Conservation (phyloP, 2,113 vertebrate genomes). For the Hemibagrus wyckioides region DNA sequence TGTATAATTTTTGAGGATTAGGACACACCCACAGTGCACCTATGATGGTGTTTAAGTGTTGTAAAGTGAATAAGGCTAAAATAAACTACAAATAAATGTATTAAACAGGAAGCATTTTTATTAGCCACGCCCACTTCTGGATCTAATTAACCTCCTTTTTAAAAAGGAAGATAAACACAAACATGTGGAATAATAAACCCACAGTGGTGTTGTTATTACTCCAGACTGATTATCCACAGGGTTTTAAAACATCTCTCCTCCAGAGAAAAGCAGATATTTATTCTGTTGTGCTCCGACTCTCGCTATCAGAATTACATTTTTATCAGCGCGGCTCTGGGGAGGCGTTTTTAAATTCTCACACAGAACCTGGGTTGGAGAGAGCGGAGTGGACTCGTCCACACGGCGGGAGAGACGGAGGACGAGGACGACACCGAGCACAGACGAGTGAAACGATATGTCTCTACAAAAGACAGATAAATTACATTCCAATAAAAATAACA, state of each 20-base stretch:
- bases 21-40: not conserved
- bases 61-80: not conserved
- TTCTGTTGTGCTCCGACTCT: constrained; percentile 46
- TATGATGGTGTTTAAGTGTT: not conserved
- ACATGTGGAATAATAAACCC: constrained; percentile 54
- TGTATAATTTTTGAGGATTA: not conserved
- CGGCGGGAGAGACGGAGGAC: constrained; percentile 18
- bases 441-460: constrained; percentile 39
- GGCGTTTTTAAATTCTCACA: constrained; percentile 60
- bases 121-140: constrained; percentile 52
- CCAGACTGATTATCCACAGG: constrained; percentile 61
- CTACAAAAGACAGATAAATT: constrained; percentile 56
- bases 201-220: constrained; percentile 57
- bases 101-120: constrained; percentile 54
- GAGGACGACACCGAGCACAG: not conserved
- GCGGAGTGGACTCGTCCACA: constrained; percentile 53
- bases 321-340: constrained; percentile 58
- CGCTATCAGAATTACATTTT: constrained; percentile 62
- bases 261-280: constrained; percentile 53
- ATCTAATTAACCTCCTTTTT: constrained; percentile 54
- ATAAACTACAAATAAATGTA: constrained; percentile 50
- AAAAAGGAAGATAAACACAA: constrained; percentile 48
- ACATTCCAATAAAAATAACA: constrained; percentile 7
- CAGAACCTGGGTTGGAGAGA: constrained; percentile 61
- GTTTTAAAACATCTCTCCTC: constrained; percentile 61